A percentile compares a stretch with the other conserved stretches of the same genome.
Conservation (phyloP, 2,888 invertebrate species). For the Agrotis clavis region DNA sequence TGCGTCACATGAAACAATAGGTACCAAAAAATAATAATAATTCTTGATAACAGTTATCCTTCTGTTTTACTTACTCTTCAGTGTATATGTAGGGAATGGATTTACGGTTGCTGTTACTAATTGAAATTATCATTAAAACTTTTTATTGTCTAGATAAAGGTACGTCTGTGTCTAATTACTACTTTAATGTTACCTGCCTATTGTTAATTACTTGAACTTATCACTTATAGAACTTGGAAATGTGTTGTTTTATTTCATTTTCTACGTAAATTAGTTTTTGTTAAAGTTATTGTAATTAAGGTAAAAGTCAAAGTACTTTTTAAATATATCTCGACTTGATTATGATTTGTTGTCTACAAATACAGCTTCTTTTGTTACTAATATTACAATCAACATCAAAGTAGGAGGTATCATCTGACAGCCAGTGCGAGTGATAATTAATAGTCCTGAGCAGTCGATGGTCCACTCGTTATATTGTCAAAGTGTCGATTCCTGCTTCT, state of each 20-base stretch:
- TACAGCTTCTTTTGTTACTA: too few relatives aligned
- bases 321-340: neutral
- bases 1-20: too few relatives aligned
- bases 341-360: too few relatives aligned
- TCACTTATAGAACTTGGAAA: constrained; percentile 23
- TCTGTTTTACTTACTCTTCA: constrained; percentile 5
- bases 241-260: constrained; percentile 13
- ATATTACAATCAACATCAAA: too few relatives aligned
- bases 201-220: constrained; percentile 20
- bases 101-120: constrained; percentile 67
- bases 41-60: neutral
- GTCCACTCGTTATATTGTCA: too few relatives aligned
- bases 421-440: too few relatives aligned
- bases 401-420: too few relatives aligned
- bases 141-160: constrained; percentile 65
- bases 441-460: too few relatives aligned
- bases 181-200: constrained; percentile 26
- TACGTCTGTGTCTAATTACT: constrained; percentile 55
- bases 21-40: too few relatives aligned
- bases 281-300: neutral
- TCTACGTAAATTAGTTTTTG: neutral
- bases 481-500: too few relatives aligned
- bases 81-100: constrained; percentile 52
- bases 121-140: constrained; percentile 71
- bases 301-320: neutral